Conservation (phyloP, 2,888 invertebrate genomes). For the Tineola bisselliella region DNA sequence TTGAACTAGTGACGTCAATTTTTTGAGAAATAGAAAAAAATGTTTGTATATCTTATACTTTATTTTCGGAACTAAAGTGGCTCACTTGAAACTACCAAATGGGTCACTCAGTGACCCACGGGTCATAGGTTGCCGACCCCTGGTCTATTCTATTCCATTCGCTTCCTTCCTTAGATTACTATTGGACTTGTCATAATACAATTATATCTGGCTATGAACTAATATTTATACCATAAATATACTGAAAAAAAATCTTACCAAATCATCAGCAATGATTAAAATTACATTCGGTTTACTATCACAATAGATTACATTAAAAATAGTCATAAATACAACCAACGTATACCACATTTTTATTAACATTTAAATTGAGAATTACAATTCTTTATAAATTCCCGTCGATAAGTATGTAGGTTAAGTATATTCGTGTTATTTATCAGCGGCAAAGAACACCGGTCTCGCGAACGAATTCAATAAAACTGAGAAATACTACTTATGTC, state of each 20-base stretch:
- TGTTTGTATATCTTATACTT: too few species aligned
- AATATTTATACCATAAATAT: too few species aligned
- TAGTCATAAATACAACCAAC: not conserved
- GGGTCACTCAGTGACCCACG: too few species aligned
- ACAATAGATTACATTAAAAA: not conserved
- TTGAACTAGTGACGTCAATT: too few species aligned
- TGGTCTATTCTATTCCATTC: too few species aligned
- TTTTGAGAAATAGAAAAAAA: too few species aligned
- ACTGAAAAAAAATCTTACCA: conserved; percentile 68
- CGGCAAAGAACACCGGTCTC: not conserved
- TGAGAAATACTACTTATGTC: not conserved
- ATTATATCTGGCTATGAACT: too few species aligned
- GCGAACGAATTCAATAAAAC: not conserved
- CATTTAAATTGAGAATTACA: not conserved
- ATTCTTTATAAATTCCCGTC: not conserved
- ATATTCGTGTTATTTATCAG: not conserved
- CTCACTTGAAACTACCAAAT: too few species aligned
- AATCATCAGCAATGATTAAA: conserved; percentile 82
- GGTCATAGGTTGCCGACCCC: too few species aligned
- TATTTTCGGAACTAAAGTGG: too few species aligned
- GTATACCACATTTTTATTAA: not conserved
- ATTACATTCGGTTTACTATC: conserved; percentile 71
- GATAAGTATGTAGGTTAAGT: not conserved
- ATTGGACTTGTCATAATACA: too few species aligned
- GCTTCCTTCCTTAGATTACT: too few species aligned